A percentile compares a stretch with the other conserved stretches of the same genome.
phyloP scores from a whole-genome alignment of 2,888 invertebrate species.

The Nematopogon swammerdamellus region DNA sequence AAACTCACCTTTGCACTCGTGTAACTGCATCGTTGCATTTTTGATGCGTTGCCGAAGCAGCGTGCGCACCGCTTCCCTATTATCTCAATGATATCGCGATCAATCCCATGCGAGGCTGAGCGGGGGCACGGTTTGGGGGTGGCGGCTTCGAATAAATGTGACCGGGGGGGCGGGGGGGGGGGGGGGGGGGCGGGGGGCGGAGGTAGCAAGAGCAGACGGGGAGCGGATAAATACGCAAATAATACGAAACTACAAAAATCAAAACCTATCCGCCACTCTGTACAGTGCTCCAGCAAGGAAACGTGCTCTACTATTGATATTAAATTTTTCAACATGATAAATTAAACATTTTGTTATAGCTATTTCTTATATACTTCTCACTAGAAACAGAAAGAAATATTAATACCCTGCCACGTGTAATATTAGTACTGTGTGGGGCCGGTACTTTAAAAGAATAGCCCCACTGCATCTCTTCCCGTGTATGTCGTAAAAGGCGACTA shows the following conservation, averaged over 20 bases:
- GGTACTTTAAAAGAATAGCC: no score
- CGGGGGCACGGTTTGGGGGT: slow-evolving; percentile 14
- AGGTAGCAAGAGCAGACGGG: slow-evolving; percentile 25
- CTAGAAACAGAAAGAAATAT: no score
- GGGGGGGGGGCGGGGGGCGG: no score
- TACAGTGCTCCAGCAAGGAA: slow-evolving; percentile 10
- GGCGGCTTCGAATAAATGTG: slow-evolving; percentile 48
- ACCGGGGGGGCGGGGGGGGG: slow-evolving; percentile 27
- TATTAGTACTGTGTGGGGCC: no score
- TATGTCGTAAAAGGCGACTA: no score
- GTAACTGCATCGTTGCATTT: no score
- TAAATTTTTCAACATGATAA: neutral
- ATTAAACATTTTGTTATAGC: no score
- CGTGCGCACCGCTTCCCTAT: slow-evolving; percentile 40
- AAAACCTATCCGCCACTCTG: slow-evolving; percentile 54
- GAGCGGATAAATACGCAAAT: slow-evolving; percentile 56
- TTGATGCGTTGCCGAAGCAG: slow-evolving; percentile 22
- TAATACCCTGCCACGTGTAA: no score
- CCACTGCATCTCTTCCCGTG: no score
- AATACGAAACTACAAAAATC: slow-evolving; percentile 59
- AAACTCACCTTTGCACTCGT: no score
- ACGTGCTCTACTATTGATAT: slow-evolving; percentile 26
- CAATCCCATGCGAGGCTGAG: slow-evolving; percentile 35
- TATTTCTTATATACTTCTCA: no score
- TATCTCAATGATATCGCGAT: slow-evolving; percentile 57